A percentile compares a stretch with the other conserved stretches of the same genome.
Evolutionary conservation across 2,888 invertebrate genomes (phyloP).

Genomic region (Lepidonotus clava): DNA sequence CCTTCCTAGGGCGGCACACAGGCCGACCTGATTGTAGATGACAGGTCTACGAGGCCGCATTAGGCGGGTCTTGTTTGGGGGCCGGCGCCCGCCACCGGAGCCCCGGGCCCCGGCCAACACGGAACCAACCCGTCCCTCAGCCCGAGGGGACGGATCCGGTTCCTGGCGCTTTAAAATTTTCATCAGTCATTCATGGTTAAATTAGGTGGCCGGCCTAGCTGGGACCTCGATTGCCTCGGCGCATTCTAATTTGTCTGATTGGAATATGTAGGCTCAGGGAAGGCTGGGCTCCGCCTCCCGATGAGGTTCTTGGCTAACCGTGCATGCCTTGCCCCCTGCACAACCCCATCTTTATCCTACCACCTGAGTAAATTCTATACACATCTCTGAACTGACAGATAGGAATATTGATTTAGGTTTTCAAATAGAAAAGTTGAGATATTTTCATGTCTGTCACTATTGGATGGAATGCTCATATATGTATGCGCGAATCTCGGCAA

Average conservation of each 20-base stretch:
- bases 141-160: conserved; percentile 15
- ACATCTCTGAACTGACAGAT: no score
- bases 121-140: background rate
- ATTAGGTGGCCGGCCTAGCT: background rate
- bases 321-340: no score
- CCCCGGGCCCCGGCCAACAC: background rate
- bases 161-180: conserved; percentile 26
- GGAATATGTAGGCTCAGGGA: background rate
- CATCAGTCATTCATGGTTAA: conserved; percentile 42
- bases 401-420: no score
- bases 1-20: background rate
- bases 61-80: conserved; percentile 24
- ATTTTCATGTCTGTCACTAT: no score
- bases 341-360: no score
- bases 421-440: no score
- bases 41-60: conserved; percentile 25
- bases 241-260: conserved; percentile 20
- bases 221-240: conserved; percentile 5
- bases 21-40: conserved; percentile 23
- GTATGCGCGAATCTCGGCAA: no score
- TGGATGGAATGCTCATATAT: no score
- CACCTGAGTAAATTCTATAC: no score
- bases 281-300: background rate
- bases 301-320: no score
- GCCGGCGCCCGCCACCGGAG: background rate